Base-by-base conservation (phyloP, 1,140 invertebrate species). In the Cydia fagiglandana region DNA sequence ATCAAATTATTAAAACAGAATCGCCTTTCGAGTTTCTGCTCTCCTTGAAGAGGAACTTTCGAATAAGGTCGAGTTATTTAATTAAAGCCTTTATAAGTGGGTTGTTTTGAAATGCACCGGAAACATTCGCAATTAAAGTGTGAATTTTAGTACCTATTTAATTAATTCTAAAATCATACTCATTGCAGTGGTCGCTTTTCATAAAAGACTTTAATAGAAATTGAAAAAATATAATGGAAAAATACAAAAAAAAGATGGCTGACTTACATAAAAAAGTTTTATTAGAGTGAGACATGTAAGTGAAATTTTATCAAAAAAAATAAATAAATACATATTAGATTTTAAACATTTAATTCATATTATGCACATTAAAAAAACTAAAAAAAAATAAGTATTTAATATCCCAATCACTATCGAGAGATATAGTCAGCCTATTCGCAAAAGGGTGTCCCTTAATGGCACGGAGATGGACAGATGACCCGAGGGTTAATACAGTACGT, bases 401-500 rank as follows among this genome's bases (percentile, higher is more conserved):
- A 38, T 12, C 56, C 56, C 17, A 28, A 28, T 64, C 20, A 20
- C 64, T 28, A 28, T 12, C 53, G 15, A n/a, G 5, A 20, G 24
- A 10, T 6, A 68, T 68, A 15, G 66, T 70, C 66, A 70, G 34
- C 34, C 66, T 70, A 70, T 12, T n/a, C 6, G 17, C 64, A 15
- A 68, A 24, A 68, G 64, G 34, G 66, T 70, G 34, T 70, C 66
- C 34, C 38, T 45, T 17, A 70, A 70, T 41, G 38, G 34, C 34
- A 9, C 15, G 6, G 12, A 38, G 15, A 70, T 41, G 66, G 66
- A 70, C 66, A 70, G 66, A n/a, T 12, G 66, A 41, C 66, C 66
- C 66, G 45, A 41, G 66, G 66, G 66, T 70, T 70, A 70, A 70
- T 70, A 45, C 15, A n/a, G 38, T 70, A 47, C 10, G 13, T 47